Percentiles rank a stretch among this genome's conserved stretches.
These are phyloP conservation scores for Danio albolineatus DNA, from an alignment of 2,797 vertebrate genomes.

Conservation along the genomic window DNA sequence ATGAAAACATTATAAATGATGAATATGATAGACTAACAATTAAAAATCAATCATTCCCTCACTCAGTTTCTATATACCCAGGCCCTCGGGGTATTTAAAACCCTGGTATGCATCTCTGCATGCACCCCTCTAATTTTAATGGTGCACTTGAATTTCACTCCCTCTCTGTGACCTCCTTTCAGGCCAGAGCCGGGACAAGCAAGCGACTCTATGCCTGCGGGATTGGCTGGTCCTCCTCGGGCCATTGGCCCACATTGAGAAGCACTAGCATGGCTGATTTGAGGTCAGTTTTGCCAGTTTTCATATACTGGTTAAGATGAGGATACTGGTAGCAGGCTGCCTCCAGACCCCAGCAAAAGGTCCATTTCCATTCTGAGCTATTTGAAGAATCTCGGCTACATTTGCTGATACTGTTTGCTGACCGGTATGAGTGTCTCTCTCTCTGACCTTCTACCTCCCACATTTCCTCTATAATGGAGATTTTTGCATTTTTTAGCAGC, in stretches of 20 bases:
- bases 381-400: slow-evolving; percentile 22
- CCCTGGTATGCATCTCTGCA: slow-evolving; percentile 66
- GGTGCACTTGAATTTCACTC: slow-evolving; percentile 77
- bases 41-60: neutral
- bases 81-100: slow-evolving; percentile 71
- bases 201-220: neutral
- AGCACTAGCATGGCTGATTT: slow-evolving; percentile 68
- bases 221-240: slow-evolving; percentile 65
- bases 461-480: slow-evolving; percentile 26
- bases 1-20: neutral
- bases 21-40: neutral
- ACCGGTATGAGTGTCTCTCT: neutral
- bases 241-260: slow-evolving; percentile 74
- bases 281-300: neutral
- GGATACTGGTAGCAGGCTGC: neutral
- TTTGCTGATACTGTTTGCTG: slow-evolving; percentile 22
- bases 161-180: slow-evolving; percentile 61
- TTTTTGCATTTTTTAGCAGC: slow-evolving; percentile 26
- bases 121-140: slow-evolving; percentile 77
- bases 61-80: slow-evolving; percentile 55
- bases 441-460: slow-evolving; percentile 34
- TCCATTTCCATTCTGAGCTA: slow-evolving; percentile 3
- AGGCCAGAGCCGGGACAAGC: slow-evolving; percentile 41
- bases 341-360: slow-evolving; percentile 6
- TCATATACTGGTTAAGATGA: slow-evolving; percentile 1